phyloP scores from a whole-genome alignment of 2,888 invertebrate genomes.

The Auanema freiburgensis region DNA sequence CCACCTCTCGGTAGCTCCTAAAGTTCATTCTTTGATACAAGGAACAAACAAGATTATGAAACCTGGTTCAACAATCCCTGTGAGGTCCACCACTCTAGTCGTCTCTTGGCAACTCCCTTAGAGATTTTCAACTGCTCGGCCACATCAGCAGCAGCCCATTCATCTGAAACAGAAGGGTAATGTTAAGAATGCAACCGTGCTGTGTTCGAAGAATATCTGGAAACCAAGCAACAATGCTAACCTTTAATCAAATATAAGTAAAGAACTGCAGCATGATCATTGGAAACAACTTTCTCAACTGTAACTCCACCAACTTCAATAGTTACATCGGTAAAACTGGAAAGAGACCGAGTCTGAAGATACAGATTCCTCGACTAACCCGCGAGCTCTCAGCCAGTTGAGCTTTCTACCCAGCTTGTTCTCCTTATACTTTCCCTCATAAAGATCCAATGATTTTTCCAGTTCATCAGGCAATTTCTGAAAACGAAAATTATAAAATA shows the following conservation, averaged over 20 bases:
- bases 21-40: not conserved
- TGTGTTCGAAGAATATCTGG: not conserved
- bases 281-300: slow-evolving; percentile 42
- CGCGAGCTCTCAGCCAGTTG: slow-evolving; percentile 39
- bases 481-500: slow-evolving; percentile 4
- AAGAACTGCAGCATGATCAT: slow-evolving; percentile 46
- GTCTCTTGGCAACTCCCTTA: slow-evolving; percentile 28
- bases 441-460: slow-evolving; percentile 30
- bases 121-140: slow-evolving; percentile 28
- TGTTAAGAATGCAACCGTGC: not conserved
- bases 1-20: slow-evolving; percentile 17
- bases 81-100: slow-evolving; percentile 50
- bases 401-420: slow-evolving; percentile 38
- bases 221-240: slow-evolving; percentile 1
- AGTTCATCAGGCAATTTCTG: slow-evolving; percentile 32
- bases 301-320: slow-evolving; percentile 42
- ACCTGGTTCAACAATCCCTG: slow-evolving; percentile 31
- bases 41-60: not conserved
- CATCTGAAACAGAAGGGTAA: slow-evolving; percentile 37
- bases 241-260: slow-evolving; percentile 50
- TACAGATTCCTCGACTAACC: slow-evolving; percentile 19
- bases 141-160: slow-evolving; percentile 47
- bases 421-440: slow-evolving; percentile 27
- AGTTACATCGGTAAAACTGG: slow-evolving; percentile 38
- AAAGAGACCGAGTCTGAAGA: not conserved